These are phyloP conservation scores for Palloptera scutellata DNA, from an alignment of 2,888 invertebrate genomes.

Conservation along the genomic window DNA sequence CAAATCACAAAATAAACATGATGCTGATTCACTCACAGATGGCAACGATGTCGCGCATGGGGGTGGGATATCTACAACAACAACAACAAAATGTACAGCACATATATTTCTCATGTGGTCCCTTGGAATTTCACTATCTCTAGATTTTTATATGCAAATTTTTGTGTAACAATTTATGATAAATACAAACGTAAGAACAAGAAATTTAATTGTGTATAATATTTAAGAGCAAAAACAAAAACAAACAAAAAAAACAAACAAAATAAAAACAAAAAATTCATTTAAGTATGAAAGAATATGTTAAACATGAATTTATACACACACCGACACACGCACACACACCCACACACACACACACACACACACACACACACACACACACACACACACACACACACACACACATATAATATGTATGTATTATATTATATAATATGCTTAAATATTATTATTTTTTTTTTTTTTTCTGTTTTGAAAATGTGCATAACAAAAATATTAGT, in stretches of 20 bases:
- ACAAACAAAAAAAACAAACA: not conserved
- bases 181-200: not conserved
- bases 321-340: no score
- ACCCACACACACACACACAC: no score
- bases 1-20: conserved; percentile 54
- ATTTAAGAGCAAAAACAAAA: not conserved
- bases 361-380: no score
- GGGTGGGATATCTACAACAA: conserved; percentile 1
- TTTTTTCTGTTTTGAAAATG: no score
- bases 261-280: not conserved
- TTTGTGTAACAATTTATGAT: conserved; percentile 36
- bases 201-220: not conserved
- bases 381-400: no score
- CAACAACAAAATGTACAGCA: not conserved
- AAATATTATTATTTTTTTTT: no score
- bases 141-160: not conserved
- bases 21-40: conserved; percentile 61
- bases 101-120: conserved; percentile 1
- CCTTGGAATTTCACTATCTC: conserved; percentile 2
- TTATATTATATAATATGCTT: no score
- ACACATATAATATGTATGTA: no score
- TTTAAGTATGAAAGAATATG: not conserved
- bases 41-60: conserved; percentile 48
- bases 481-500: no score
- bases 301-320: not conserved